These are phyloP conservation scores for Drosophila tropicalis DNA, from an alignment of 1,140 invertebrate genomes.

Conservation along the genomic window DNA sequence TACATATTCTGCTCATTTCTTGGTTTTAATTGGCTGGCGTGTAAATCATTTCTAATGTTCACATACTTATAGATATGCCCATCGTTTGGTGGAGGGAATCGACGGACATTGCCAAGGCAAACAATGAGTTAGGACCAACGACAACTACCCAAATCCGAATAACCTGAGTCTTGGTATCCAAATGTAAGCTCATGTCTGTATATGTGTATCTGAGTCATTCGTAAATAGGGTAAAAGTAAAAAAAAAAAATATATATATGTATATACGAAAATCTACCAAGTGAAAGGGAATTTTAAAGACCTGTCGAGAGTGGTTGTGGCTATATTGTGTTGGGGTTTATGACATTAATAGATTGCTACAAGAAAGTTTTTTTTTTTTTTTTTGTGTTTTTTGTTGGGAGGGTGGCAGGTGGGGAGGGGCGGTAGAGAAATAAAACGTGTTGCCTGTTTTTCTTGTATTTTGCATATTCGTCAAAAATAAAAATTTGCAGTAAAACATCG, in stretches of 20 bases:
- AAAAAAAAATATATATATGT: neutral
- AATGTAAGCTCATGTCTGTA: constrained; percentile 14
- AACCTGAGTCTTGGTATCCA: constrained; percentile 11
- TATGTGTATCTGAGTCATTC: constrained; percentile 22
- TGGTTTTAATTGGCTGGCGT: constrained; percentile 47
- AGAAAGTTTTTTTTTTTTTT: constrained; percentile 33
- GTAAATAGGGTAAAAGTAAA: constrained; percentile 21
- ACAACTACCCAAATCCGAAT: neutral
- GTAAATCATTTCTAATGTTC: constrained; percentile 17
- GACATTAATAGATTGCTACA: constrained; percentile 38
- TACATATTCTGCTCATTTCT: constrained; percentile 34
- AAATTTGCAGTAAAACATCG: constrained; percentile 3
- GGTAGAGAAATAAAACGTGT: constrained; percentile 15
- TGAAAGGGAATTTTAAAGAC: constrained; percentile 57
- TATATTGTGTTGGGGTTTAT: constrained; percentile 25
- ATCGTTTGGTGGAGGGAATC: neutral
- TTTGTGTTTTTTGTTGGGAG: too few relatives aligned
- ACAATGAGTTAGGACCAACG: neutral
- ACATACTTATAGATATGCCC: constrained; percentile 7
- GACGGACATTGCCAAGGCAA: neutral
- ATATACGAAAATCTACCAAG: constrained; percentile 19
- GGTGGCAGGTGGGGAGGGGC: neutral
- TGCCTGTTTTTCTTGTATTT: constrained; percentile 44
- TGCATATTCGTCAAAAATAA: neutral
- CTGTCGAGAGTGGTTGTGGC: constrained; percentile 24